Conservation (phyloP, 2,113 vertebrate species). For the zebrafish (Danio rerio) region DNA sequence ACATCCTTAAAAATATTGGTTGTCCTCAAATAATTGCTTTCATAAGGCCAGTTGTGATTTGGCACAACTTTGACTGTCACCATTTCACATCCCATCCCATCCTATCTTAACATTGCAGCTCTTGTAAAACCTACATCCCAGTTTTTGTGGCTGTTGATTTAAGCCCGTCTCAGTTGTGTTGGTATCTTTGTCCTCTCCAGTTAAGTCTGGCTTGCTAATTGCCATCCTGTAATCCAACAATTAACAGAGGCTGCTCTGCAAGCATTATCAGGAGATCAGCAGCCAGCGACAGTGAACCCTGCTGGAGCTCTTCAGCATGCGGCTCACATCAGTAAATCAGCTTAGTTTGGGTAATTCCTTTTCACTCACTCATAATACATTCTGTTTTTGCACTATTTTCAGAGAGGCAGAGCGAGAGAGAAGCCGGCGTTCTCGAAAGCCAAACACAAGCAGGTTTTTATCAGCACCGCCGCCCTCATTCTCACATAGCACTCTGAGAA, state of each 20-base stretch:
- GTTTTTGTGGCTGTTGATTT: not conserved
- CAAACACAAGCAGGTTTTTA: slow-evolving; percentile 4
- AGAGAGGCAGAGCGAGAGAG: slow-evolving; percentile 20
- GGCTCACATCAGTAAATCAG: slow-evolving; percentile 35
- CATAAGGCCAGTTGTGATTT: not conserved
- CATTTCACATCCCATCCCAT: not conserved
- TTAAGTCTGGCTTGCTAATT: slow-evolving; percentile 34
- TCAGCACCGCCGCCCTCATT: not conserved
- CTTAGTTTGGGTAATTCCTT: slow-evolving; percentile 20
- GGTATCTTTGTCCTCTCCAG: slow-evolving; percentile 19
- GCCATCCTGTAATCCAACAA: slow-evolving; percentile 39
- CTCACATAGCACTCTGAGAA: not conserved
- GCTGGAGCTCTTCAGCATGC: slow-evolving; percentile 5
- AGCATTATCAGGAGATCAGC: slow-evolving; percentile 27
- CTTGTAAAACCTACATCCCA: not conserved
- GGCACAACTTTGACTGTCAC: not conserved
- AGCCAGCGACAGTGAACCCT: not conserved
- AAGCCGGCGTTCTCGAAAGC: slow-evolving; percentile 4
- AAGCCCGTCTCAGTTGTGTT: slow-evolving; percentile 10
- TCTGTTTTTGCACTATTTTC: slow-evolving; percentile 21
- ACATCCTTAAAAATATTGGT: no score
- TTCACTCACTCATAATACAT: slow-evolving; percentile 8
- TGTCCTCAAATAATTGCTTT: not conserved
- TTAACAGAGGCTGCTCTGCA: slow-evolving; percentile 16
- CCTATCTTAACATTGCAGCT: not conserved